phyloP scores from a whole-genome alignment of 2,797 vertebrate genomes.

The Darevskia mixta region DNA sequence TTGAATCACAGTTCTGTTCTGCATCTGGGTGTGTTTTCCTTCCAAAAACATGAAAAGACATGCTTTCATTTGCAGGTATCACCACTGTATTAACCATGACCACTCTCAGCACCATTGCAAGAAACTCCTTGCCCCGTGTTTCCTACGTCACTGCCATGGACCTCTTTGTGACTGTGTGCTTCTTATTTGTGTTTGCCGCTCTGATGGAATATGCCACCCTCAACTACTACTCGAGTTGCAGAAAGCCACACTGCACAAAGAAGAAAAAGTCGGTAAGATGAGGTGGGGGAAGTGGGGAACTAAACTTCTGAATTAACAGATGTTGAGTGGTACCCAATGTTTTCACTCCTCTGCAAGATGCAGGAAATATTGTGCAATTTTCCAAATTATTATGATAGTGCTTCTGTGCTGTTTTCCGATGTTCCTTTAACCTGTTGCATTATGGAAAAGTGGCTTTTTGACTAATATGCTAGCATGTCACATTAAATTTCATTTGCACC shows the following conservation, averaged over 20 bases:
- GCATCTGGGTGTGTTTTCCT: no score
- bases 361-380: no score
- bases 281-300: background rate
- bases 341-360: background rate
- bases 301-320: background rate
- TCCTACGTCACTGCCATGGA: conserved; percentile 98
- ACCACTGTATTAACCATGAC: conserved; percentile 98
- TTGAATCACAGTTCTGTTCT: background rate
- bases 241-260: conserved; percentile 83
- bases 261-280: conserved; percentile 87
- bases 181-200: conserved; percentile 97
- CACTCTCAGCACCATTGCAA: conserved; percentile 93
- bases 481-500: no score
- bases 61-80: conserved; percentile 84
- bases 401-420: no score
- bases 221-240: conserved; percentile 92
- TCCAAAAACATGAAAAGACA: background rate
- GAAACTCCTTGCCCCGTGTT: conserved; percentile 93
- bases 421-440: no score
- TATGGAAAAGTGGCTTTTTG: no score
- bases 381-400: no score
- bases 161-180: conserved; percentile 96
- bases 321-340: background rate
- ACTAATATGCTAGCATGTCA: no score
- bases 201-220: conserved; percentile 97